These are phyloP conservation scores for Drepanosiphum platanoidis DNA, from an alignment of 2,888 invertebrate genomes.

Conservation along the genomic window DNA sequence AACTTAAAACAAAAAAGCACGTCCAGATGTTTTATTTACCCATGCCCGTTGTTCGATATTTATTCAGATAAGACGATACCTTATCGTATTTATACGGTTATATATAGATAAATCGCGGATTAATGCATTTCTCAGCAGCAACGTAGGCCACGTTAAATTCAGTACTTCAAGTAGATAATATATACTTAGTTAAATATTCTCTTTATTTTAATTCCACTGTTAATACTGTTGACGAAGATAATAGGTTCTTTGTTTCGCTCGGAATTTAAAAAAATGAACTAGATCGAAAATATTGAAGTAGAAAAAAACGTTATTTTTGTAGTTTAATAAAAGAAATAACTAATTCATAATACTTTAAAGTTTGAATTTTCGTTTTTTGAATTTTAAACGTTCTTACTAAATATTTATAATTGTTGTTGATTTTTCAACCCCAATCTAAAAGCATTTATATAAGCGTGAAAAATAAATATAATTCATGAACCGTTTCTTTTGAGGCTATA, in stretches of 20 bases:
- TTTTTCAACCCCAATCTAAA: background rate
- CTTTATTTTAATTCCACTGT: too few species aligned
- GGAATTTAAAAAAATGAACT: background rate
- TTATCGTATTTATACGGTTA: too few species aligned
- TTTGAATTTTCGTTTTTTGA: too few species aligned
- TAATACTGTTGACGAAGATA: too few species aligned
- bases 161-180: too few species aligned
- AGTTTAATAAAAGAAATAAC: background rate
- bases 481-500: background rate
- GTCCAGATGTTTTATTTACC: background rate
- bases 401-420: background rate
- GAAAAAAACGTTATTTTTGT: background rate
- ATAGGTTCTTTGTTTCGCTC: background rate
- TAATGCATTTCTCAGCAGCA: too few species aligned
- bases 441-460: background rate
- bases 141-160: too few species aligned
- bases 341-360: background rate
- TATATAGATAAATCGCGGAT: background rate
- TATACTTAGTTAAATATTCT: too few species aligned
- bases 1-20: too few species aligned
- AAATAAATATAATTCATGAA: background rate
- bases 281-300: background rate
- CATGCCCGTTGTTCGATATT: background rate
- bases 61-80: too few species aligned
- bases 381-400: too few species aligned